These are phyloP conservation scores for Sigmodon hispidus DNA, from an alignment of 2,113 vertebrate species.

Conservation along the genomic window DNA sequence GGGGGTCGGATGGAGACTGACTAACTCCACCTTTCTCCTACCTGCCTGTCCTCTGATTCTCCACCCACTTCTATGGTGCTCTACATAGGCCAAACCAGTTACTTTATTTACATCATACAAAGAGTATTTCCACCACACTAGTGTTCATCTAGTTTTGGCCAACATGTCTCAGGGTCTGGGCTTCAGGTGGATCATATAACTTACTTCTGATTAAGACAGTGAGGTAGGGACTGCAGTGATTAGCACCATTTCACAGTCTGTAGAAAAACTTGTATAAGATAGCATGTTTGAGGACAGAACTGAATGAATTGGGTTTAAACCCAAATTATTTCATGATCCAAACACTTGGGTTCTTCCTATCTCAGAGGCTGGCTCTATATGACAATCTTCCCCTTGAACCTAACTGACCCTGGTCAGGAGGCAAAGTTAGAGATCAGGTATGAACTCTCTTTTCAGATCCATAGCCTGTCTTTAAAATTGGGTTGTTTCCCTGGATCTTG, in stretches of 20 bases:
- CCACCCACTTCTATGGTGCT: no score
- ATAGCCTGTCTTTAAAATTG: neutral
- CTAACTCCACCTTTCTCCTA: no score
- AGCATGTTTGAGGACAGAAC: neutral
- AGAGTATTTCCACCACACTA: no score
- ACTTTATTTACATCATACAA: no score
- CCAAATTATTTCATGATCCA: no score
- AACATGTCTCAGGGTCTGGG: neutral
- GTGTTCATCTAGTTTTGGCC: neutral
- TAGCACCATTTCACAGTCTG: neutral
- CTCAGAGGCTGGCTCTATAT: neutral
- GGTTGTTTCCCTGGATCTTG: neutral
- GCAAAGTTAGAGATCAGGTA: neutral
- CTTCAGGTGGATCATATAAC: neutral
- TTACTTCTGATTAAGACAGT: neutral
- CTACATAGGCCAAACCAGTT: no score
- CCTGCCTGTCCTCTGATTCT: no score
- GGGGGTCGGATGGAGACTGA: no score
- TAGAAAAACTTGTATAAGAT: neutral
- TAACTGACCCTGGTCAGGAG: neutral
- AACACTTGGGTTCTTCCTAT: neutral
- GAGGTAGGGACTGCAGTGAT: no score
- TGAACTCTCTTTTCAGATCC: neutral
- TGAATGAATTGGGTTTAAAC: neutral
- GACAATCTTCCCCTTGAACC: neutral